phyloP scores from a whole-genome alignment of 2,797 vertebrate genomes.

The Diglossa cyanea region DNA sequence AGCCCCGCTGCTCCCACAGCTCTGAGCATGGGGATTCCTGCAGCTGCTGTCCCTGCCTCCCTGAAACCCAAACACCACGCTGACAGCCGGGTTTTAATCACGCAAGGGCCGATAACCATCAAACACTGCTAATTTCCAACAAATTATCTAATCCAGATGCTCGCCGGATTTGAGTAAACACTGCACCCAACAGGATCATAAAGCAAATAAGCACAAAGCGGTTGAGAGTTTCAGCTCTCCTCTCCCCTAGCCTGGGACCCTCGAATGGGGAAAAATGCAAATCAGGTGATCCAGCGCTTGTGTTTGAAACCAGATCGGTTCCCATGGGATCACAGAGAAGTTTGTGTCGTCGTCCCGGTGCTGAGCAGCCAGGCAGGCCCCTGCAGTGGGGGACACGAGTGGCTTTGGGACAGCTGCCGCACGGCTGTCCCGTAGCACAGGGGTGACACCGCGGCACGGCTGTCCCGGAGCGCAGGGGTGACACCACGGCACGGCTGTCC shows the following conservation, averaged over 20 bases:
- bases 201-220: conserved; percentile 95
- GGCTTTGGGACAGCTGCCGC: not conserved
- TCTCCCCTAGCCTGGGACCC: conserved; percentile 79
- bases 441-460: no score
- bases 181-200: conserved; percentile 89
- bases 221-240: conserved; percentile 91
- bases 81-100: conserved; percentile 81
- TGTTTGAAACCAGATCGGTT: conserved; percentile 84
- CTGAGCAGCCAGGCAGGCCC: not conserved
- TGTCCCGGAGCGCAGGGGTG: no score
- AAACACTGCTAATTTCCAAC: conserved; percentile 89
- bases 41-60: not conserved
- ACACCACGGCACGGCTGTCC: not conserved
- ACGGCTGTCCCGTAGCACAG: no score
- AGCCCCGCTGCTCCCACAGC: not conserved
- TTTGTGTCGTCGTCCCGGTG: fast-evolving
- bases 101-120: conserved; percentile 85
- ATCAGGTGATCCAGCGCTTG: conserved; percentile 86
- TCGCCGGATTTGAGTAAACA: conserved; percentile 93
- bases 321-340: conserved; percentile 61
- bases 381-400: fast-evolving
- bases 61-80: not conserved
- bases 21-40: not conserved
- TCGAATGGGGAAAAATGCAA: conserved; percentile 80
- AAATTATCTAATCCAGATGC: conserved; percentile 99